Percentiles rank a stretch among this genome's conserved stretches.
Conservation (phyloP, 2,797 vertebrate genomes). For the Parauchenoglanis ngamensis region DNA sequence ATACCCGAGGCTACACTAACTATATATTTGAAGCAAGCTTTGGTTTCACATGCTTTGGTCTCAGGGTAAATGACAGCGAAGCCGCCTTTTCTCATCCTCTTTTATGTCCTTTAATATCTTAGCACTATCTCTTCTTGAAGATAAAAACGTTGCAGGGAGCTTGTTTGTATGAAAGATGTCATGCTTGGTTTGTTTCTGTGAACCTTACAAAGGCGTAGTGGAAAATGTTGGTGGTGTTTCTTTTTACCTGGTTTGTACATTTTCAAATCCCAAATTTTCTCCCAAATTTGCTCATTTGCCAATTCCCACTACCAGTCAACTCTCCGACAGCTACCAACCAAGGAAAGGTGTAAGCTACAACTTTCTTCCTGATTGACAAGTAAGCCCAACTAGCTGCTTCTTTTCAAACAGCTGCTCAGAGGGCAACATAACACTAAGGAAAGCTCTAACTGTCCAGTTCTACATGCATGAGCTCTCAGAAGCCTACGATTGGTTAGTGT, state of each 20-base stretch:
- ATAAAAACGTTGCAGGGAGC: background rate
- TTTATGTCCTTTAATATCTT: slow-evolving; percentile 12
- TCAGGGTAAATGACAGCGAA: background rate
- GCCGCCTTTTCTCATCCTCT: background rate
- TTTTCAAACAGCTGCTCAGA: background rate
- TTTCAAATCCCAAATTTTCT: background rate
- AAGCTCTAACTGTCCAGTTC: background rate
- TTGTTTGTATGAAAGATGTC: background rate
- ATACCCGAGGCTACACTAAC: background rate
- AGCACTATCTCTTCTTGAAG: background rate
- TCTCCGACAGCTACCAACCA: background rate
- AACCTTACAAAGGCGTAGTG: background rate
- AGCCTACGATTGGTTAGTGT: background rate
- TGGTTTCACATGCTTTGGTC: slow-evolving; percentile 9
- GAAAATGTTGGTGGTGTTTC: background rate
- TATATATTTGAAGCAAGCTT: slow-evolving; percentile 18
- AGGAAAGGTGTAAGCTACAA: background rate
- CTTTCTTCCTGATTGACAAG: background rate
- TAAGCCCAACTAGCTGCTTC: background rate
- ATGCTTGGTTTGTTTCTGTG: background rate
- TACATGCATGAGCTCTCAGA: too few species aligned
- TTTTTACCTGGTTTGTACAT: background rate
- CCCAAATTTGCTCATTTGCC: background rate
- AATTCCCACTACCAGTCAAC: background rate
- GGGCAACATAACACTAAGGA: background rate